phyloP scores from a whole-genome alignment of 2,888 invertebrate genomes.

The Drosophila peninsularis region DNA sequence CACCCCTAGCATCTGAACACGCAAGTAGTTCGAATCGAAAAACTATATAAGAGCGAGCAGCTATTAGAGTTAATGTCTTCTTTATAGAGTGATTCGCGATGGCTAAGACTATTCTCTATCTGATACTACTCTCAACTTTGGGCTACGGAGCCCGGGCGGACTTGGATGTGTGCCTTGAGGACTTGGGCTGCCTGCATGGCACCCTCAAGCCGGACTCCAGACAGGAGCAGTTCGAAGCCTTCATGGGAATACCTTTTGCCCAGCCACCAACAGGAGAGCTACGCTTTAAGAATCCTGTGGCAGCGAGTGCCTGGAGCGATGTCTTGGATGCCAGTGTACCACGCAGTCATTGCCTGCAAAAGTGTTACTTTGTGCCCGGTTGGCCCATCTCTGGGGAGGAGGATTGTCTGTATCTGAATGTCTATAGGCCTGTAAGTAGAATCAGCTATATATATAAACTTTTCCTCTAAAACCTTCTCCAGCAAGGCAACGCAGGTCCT shows the following conservation, averaged over 20 bases:
- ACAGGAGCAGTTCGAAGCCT: conserved; percentile 79
- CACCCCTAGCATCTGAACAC: conserved; percentile 1
- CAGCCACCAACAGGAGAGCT: conserved; percentile 81
- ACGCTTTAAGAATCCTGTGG: conserved; percentile 82
- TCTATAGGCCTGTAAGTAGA: conserved; percentile 83
- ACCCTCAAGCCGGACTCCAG: conserved; percentile 69
- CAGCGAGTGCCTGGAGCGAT: conserved; percentile 64
- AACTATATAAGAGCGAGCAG: conserved; percentile 23
- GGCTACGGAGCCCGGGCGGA: conserved; percentile 16
- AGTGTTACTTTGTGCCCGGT: conserved; percentile 80
- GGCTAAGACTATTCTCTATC: conserved; percentile 5
- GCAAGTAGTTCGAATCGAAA: conserved; percentile 9
- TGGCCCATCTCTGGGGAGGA: conserved; percentile 83
- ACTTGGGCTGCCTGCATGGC: conserved; percentile 77
- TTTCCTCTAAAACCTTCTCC: no score
- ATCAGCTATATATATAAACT: no score
- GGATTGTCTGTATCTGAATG: conserved; percentile 86
- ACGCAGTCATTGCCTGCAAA: conserved; percentile 85
- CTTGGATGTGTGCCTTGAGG: conserved; percentile 70
- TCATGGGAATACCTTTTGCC: conserved; percentile 83
- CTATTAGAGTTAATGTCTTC: neutral
- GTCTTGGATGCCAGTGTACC: conserved; percentile 78
- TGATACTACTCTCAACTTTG: neutral
- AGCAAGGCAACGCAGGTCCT: conserved; percentile 4
- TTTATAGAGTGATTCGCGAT: conserved; percentile 6